Base-by-base conservation (phyloP, 2,888 invertebrate species). In the Orthosia gothica region DNA sequence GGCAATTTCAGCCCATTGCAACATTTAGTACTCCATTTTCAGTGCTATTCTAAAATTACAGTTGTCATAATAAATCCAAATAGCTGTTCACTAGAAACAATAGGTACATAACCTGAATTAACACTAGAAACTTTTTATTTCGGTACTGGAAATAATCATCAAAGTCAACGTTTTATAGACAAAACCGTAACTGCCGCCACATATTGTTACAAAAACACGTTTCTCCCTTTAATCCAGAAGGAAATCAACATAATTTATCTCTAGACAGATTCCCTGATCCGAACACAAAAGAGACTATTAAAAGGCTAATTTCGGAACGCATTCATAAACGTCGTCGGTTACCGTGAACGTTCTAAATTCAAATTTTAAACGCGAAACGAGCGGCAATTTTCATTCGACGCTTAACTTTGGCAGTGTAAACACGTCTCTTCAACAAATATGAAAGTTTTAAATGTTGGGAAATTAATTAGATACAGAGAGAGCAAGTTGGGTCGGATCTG, bases 241-340 rank as follows among this genome's bases (percentile, higher is more conserved):
- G 47, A 77, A 71, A 77, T 68, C 59, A 78, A 80, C 74, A 79
- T 81, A 84, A 87, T 87, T 84, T 78, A 81, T 83, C 74, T 71
- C 72, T 69, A 81, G 65, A 66, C 77, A 66, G 62, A 81, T 78
- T 74, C 74, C 81, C 70, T 81, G 81, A 88, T 84, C 79, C 64
- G 50, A 75, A 85, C 87, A 89, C 88, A 89, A 88, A 89, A 82
- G 79, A 76, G 83, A 83, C 88, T 80, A 85, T 87, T 86, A 88
- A 90, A 91, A 88, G 89, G 86, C 88, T 90, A 91, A 90, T 91
- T 90, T 89, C 87, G 73, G 89, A 89, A 89, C 89, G 90, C 87
- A 88, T 89, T 88, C 90, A 89, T 90, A 88, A 89, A 87, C 82
- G 85, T 74, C 82, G 84, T 58, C 81, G 84, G 88, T 85, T 85